phyloP scores from a whole-genome alignment of 2,113 vertebrate species.

The Tachysurus fulvidraco region DNA sequence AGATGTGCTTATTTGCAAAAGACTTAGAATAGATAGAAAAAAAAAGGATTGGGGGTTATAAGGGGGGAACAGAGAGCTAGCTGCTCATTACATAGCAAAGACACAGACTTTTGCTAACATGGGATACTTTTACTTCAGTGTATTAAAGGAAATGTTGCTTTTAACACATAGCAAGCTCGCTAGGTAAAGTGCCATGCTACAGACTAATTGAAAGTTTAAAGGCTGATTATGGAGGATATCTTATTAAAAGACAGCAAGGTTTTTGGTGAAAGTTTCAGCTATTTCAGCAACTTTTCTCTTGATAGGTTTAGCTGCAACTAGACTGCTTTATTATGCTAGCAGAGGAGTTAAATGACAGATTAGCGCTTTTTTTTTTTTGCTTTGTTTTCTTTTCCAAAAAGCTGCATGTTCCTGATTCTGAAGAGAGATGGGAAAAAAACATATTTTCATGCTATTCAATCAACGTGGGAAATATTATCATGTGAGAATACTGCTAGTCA shows the following conservation, averaged over 20 bases:
- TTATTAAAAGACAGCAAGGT: background rate
- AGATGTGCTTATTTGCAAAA: conserved; percentile 38
- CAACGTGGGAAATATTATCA: background rate
- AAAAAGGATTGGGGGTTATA: conserved; percentile 1
- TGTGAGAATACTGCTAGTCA: background rate
- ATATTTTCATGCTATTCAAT: background rate
- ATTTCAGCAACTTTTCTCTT: background rate
- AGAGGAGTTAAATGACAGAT: background rate
- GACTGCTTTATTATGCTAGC: background rate
- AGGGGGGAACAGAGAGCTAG: conserved; percentile 18
- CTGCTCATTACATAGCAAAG: conserved; percentile 35
- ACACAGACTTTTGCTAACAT: conserved; percentile 15
- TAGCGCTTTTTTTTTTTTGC: background rate
- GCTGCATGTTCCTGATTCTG: background rate
- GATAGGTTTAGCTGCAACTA: background rate
- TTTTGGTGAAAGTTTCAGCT: background rate
- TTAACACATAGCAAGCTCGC: background rate
- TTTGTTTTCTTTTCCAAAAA: background rate
- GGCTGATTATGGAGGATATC: background rate
- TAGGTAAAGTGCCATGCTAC: background rate
- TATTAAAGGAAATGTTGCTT: conserved; percentile 29
- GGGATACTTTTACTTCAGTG: background rate
- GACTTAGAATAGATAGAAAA: background rate
- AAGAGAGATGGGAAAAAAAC: background rate
- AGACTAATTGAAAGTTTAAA: background rate